Conservation (phyloP, 1,140 invertebrate genomes). For the Cryptotermes secundus region DNA sequence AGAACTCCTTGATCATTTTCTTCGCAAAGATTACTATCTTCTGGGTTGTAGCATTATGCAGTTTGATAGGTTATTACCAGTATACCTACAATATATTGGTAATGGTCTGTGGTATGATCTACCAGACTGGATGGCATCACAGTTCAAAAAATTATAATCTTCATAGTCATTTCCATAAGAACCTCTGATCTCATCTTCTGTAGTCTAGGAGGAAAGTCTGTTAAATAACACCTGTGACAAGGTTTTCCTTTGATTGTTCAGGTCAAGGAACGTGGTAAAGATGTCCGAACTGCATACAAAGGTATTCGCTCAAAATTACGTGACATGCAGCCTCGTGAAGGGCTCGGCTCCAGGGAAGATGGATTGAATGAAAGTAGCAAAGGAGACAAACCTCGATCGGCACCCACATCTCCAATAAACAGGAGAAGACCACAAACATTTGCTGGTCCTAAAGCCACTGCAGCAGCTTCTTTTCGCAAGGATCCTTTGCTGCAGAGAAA, state of each 20-base stretch:
- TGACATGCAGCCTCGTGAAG: slow-evolving; percentile 53
- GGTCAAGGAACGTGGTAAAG: slow-evolving; percentile 76
- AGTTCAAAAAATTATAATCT: too few species aligned
- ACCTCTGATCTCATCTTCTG: too few species aligned
- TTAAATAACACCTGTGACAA: not conserved
- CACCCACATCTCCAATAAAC: slow-evolving; percentile 64
- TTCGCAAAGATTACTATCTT: too few species aligned
- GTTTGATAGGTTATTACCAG: too few species aligned
- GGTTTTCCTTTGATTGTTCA: slow-evolving; percentile 42
- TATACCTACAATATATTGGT: too few species aligned
- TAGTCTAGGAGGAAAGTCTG: slow-evolving; percentile 18
- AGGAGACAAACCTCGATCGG: slow-evolving; percentile 56
- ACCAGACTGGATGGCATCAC: too few species aligned
- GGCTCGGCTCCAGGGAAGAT: slow-evolving; percentile 37
- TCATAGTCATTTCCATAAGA: too few species aligned
- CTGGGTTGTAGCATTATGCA: too few species aligned
- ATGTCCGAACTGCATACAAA: slow-evolving; percentile 72
- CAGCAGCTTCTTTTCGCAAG: slow-evolving; percentile 54
- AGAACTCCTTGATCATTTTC: not conserved
- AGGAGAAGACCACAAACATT: slow-evolving; percentile 50
- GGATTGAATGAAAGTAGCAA: not conserved
- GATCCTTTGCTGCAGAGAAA: slow-evolving; percentile 43
- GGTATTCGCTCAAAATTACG: slow-evolving; percentile 65
- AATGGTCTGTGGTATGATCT: too few species aligned
- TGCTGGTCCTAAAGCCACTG: slow-evolving; percentile 48